These are phyloP conservation scores for Microcebus griseorufus DNA, from an alignment of 2,113 vertebrate genomes.

Conservation along the genomic window DNA sequence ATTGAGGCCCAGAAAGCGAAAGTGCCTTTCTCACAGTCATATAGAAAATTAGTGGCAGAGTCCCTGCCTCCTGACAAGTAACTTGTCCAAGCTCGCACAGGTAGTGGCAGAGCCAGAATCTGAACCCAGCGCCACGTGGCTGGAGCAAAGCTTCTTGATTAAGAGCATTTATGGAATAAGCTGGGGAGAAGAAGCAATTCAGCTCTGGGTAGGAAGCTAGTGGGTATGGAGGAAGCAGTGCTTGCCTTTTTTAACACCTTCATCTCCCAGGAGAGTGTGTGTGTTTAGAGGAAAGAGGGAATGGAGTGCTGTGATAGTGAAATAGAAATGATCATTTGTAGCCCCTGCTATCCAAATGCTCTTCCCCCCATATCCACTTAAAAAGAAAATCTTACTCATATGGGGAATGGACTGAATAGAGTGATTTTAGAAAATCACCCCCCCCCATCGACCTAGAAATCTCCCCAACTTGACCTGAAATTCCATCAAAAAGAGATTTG, in stretches of 20 bases:
- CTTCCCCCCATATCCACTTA: not conserved
- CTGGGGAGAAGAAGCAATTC: not conserved
- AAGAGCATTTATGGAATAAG: constrained; percentile 30
- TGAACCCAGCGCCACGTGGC: constrained; percentile 10
- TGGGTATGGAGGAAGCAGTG: not conserved
- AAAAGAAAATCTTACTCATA: constrained; percentile 4
- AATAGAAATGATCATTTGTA: constrained; percentile 12
- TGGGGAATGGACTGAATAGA: not conserved
- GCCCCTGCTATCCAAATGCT: not conserved
- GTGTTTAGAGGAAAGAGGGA: not conserved
- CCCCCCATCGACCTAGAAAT: constrained; percentile 15
- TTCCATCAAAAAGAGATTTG: constrained; percentile 36
- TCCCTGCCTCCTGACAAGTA: not conserved
- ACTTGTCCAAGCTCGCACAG: constrained; percentile 29
- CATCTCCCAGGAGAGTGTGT: not conserved
- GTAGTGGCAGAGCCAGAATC: constrained; percentile 12
- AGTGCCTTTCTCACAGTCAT: constrained; percentile 14
- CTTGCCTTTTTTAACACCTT: not conserved
- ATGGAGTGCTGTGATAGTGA: not conserved
- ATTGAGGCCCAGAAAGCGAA: not conserved
- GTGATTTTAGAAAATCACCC: constrained; percentile 38
- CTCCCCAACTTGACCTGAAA: constrained; percentile 24
- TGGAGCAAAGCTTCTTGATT: constrained; percentile 9
- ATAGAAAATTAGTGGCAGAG: not conserved
- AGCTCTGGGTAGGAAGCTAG: not conserved